Percentiles rank a stretch among this genome's conserved stretches.
These are phyloP conservation scores for Sus scrofa DNA, from an alignment of 2,113 vertebrate genomes.

Conservation along the genomic window T2T-Sscrofa CM000825.6:43075501-43076000, in stretches of 20 bases:
- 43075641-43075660: neutral
- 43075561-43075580: neutral
- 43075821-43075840: slow-evolving; percentile 6
- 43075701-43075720: neutral
- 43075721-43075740: slow-evolving; percentile 88
- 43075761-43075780: slow-evolving; percentile 94
- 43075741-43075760: slow-evolving; percentile 92
- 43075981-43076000: no score
- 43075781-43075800: slow-evolving; percentile 93
- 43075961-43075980: no score
- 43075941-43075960: no score
- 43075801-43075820: slow-evolving; percentile 84
- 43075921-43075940: no score
- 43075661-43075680: neutral
- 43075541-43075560: neutral
- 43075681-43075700: neutral
- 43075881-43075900: neutral
- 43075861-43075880: neutral
- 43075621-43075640: neutral
- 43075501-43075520: neutral
- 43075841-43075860: neutral
- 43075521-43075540: neutral
- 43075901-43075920: neutral
- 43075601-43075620: neutral
- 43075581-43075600: neutral